These are phyloP conservation scores for Zelleria hepariella DNA, from an alignment of 2,888 invertebrate genomes.

Conservation along the genomic window DNA sequence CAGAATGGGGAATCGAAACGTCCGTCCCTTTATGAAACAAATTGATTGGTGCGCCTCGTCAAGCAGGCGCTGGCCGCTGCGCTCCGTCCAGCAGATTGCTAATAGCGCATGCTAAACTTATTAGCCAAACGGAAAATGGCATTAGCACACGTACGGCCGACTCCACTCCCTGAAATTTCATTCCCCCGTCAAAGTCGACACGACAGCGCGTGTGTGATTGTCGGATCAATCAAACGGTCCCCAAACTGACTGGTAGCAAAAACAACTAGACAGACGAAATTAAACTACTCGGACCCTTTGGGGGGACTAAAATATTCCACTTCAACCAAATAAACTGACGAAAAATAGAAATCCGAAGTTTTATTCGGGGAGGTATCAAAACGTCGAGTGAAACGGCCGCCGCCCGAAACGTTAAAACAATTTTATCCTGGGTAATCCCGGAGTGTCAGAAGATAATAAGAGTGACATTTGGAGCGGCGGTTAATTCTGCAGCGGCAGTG, in stretches of 20 bases:
- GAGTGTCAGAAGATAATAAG: slow-evolving; percentile 69
- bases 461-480: slow-evolving; percentile 67
- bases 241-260: slow-evolving; percentile 38
- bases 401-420: slow-evolving; percentile 63
- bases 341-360: slow-evolving; percentile 36
- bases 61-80: slow-evolving; percentile 37
- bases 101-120: slow-evolving; percentile 71
- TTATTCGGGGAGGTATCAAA: slow-evolving; percentile 55
- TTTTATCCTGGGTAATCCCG: slow-evolving; percentile 67
- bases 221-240: slow-evolving; percentile 59
- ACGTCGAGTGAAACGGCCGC: slow-evolving; percentile 47
- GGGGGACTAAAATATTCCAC: neutral
- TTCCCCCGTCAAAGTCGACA: slow-evolving; percentile 62
- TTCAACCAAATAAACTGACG: slow-evolving; percentile 1
- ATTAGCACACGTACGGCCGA: slow-evolving; percentile 56
- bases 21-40: slow-evolving; percentile 54
- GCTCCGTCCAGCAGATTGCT: slow-evolving; percentile 62
- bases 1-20: slow-evolving; percentile 62
- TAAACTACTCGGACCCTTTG: neutral
- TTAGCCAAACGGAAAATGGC: slow-evolving; percentile 69
- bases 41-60: slow-evolving; percentile 62
- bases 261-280: slow-evolving; percentile 1
- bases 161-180: slow-evolving; percentile 49
- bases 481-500: slow-evolving; percentile 63
- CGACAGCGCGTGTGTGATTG: slow-evolving; percentile 55